Evolutionary conservation across 2,797 vertebrate species (phyloP), one percentile per base, ranked within the genome.

Genomic region (Helostoma temminkii): DNA sequence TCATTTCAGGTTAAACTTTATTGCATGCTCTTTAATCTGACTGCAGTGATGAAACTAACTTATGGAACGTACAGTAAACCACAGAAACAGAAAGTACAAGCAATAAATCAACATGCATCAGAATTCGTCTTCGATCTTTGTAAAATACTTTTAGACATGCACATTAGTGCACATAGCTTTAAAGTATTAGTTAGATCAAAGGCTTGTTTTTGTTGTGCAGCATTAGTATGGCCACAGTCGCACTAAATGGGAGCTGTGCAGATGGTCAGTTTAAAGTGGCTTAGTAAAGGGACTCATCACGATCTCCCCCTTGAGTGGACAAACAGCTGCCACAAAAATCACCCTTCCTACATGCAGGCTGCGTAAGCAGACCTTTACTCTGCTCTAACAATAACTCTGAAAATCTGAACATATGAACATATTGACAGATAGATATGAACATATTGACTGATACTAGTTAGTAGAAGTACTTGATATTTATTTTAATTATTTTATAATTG

Each of bases 181-280:
- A 30, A 34, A 58, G 32, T 36, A 25, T 64, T 67, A 9, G 41
- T 32, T 59, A 42, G 60, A 68, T 72, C 28, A 54, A 70, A 56
- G 21, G 6, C 6, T 37, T n/a, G 64, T 71, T 57, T 41, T 61
- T 78, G 28, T 48, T 62, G 54, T 56, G 14, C 56, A 43, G 60
- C 37, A 25, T 78, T 82, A 74, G 73, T 76, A 66, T 65, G 65
- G 32, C 34, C 60, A 69, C 67, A 49, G 25, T 74, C 67, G 61
- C 50, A 48, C 42, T 54, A 21, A 59, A 47, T 53, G 47, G 59
- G 24, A 41, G 68, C 68, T 55, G 66, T 88, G 76, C 87, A 90
- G 89, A 89, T 90, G 88, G 86, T 82, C 87, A 85, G 69, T 91
- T 89, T 87, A 88, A 83, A 82, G 73, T 78, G 74, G 66, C 59